Base-by-base conservation (phyloP, 1,140 invertebrate genomes). In the Ladona fulva region DNA sequence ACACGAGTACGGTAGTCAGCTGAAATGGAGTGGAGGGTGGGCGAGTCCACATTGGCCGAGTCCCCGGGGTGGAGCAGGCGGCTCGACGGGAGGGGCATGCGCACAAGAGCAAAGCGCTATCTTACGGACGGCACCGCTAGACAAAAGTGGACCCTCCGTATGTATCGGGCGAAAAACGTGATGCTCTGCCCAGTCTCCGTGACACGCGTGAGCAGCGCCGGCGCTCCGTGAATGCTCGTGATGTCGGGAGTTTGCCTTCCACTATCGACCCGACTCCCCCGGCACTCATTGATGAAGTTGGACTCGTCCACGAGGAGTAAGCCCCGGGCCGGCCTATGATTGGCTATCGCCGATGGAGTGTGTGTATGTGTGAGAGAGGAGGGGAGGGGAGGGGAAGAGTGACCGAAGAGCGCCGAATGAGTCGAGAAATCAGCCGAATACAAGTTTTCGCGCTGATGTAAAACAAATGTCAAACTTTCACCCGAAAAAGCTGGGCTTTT, bases 241-340 rank as follows among this genome's bases (percentile, higher is more conserved):
- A 78, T 83, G 80, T 80, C 80, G 0, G 0, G 1, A 12, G 44
- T 0, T 12, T 44, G 25, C 74, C 29, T 77, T 66, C 19, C 19
- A 73, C 25, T 79, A 29, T 74, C 25, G n/a, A 75, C 59, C 66
- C 16, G 82, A 86, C 84, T 86, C 83, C 84, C 84, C 86, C 86
- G 85, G 84, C 81, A 85, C 86, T 85, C 87, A 88, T 88, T 88
- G 86, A 88, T 88, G 85, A 87, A 85, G 86, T 86, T 87, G 87
- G 86, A 87, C 86, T 85, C 85, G 86, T 86, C 87, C 85, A 86
- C 86, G 83, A 82, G 85, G 86, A 86, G 86, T 84, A 84, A 83
- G 83, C 79, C 78, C 80, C 75, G 75, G 80, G 80, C 78, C 79
- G 79, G 79, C 77, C 77, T 80, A 29, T 80, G 80, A 82, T 81